Conservation (phyloP, 2,113 vertebrate species). For the Callaeas wilsoni region DNA sequence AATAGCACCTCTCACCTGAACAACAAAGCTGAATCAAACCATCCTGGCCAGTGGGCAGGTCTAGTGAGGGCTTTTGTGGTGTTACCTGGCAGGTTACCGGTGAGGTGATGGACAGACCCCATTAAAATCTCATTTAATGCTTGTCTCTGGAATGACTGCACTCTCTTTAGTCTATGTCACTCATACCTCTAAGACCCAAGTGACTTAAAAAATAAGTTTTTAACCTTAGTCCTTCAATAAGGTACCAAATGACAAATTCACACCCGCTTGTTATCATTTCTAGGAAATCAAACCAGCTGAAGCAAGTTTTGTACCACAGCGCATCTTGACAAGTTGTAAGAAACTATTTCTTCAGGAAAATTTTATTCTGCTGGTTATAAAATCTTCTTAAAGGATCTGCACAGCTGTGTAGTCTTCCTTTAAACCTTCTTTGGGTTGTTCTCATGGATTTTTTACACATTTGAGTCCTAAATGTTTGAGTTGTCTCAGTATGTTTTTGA, state of each 20-base stretch:
- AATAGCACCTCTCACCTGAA: neutral
- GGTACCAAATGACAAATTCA: neutral
- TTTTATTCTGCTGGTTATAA: neutral
- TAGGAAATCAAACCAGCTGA: neutral
- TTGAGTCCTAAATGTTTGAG: neutral
- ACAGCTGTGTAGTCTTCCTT: neutral
- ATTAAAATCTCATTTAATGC: neutral
- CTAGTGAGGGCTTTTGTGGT: neutral
- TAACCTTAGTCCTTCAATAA: neutral
- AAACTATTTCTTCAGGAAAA: neutral
- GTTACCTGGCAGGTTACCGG: neutral
- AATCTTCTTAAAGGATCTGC: neutral
- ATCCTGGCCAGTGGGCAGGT: neutral
- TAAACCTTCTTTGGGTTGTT: neutral
- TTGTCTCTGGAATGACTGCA: neutral
- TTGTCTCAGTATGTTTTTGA: neutral
- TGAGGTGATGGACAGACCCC: neutral
- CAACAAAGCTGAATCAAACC: neutral
- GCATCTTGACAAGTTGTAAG: neutral
- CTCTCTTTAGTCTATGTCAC: neutral
- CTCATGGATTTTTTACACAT: neutral
- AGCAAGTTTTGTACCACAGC: neutral
- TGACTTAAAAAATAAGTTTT: neutral
- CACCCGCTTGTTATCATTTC: neutral
- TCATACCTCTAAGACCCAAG: neutral